phyloP scores from a whole-genome alignment of 2,797 vertebrate genomes.

The Falco rusticolus region DNA sequence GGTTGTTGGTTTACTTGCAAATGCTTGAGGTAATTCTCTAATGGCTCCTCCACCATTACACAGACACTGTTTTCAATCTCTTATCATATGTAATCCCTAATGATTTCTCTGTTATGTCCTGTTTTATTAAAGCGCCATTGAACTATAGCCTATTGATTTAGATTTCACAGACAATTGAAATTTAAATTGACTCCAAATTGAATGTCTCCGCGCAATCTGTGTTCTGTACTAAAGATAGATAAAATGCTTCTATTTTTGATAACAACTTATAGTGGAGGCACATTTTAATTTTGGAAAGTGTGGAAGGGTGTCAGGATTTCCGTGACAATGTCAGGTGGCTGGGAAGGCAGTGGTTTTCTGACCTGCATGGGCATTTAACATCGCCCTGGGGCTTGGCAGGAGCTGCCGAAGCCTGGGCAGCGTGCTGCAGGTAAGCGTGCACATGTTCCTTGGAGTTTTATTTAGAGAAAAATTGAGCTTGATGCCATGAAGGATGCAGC shows the following conservation, averaged over 20 bases:
- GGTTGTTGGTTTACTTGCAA: slow-evolving; percentile 71
- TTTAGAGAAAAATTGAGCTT: neutral
- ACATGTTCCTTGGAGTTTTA: fast-evolving
- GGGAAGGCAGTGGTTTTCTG: neutral
- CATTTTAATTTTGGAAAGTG: slow-evolving; percentile 65
- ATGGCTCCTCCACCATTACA: slow-evolving; percentile 68
- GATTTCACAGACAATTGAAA: slow-evolving; percentile 87
- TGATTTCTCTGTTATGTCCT: slow-evolving; percentile 81
- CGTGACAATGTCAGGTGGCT: slow-evolving; percentile 23
- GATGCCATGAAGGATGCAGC: neutral
- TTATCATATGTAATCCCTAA: slow-evolving; percentile 79
- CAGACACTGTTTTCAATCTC: slow-evolving; percentile 71
- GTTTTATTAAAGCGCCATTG: slow-evolving; percentile 83
- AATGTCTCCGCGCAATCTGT: slow-evolving; percentile 81
- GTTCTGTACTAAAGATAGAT: slow-evolving; percentile 75
- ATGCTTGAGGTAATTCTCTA: slow-evolving; percentile 76
- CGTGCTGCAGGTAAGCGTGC: fast-evolving
- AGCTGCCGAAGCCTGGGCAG: neutral
- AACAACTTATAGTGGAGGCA: slow-evolving; percentile 68
- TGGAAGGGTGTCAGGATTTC: slow-evolving; percentile 38
- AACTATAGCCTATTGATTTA: slow-evolving; percentile 85
- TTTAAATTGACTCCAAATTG: slow-evolving; percentile 85
- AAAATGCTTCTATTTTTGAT: slow-evolving; percentile 81
- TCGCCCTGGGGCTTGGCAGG: fast-evolving
- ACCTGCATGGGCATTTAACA: neutral